These are phyloP conservation scores for Shargacucullia verbasci DNA, from an alignment of 2,888 invertebrate species.

Conservation along the genomic window DNA sequence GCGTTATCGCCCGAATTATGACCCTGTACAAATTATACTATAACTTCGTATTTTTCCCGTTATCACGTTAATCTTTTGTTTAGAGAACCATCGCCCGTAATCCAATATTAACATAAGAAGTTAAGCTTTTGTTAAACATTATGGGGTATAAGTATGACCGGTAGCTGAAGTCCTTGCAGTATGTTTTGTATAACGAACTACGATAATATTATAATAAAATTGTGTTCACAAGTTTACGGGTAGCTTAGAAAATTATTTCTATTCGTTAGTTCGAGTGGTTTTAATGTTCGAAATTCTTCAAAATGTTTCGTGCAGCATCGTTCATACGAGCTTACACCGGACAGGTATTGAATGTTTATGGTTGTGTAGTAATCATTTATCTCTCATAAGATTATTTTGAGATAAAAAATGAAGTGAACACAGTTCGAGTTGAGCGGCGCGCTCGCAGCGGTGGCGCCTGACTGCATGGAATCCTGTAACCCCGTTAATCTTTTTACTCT, in stretches of 20 bases:
- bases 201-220: conserved; percentile 23
- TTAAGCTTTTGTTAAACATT: conserved; percentile 72
- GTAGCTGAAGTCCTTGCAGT: conserved; percentile 56
- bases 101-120: conserved; percentile 71
- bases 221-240: conserved; percentile 21
- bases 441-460: conserved; percentile 42
- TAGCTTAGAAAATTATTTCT: conserved; percentile 24
- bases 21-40: conserved; percentile 72
- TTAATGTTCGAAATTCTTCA: conserved; percentile 62
- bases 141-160: conserved; percentile 72
- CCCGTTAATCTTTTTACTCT: conserved; percentile 82
- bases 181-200: conserved; percentile 44
- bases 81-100: conserved; percentile 68
- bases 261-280: conserved; percentile 37
- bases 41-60: conserved; percentile 72
- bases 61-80: conserved; percentile 78
- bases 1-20: conserved; percentile 72
- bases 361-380: conserved; percentile 37
- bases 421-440: conserved; percentile 25
- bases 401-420: conserved; percentile 35
- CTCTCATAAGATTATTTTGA: conserved; percentile 36
- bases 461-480: conserved; percentile 76
- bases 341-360: conserved; percentile 68
- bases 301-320: conserved; percentile 84
- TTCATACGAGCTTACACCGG: conserved; percentile 79